Conservation (phyloP, 1,140 invertebrate species). For the Drosophila suzukii region DNA sequence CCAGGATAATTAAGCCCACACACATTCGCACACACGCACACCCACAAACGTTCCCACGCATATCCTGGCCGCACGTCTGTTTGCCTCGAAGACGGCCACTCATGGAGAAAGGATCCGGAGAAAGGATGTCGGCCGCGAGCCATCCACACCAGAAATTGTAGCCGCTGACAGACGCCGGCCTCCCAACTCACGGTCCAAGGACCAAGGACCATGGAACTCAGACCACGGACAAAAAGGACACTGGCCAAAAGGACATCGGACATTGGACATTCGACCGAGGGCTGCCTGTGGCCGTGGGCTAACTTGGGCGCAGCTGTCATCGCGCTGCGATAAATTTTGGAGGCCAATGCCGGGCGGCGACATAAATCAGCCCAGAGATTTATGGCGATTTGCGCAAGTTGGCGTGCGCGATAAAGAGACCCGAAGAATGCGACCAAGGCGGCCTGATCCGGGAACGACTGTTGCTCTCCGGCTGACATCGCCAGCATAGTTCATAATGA, state of each 20-base stretch:
- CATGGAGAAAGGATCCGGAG: constrained; percentile 8
- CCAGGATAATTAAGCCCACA: constrained; percentile 73
- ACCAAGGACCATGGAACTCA: constrained; percentile 1
- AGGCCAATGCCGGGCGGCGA: constrained; percentile 75
- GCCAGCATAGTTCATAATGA: constrained; percentile 49
- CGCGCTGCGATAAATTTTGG: constrained; percentile 76
- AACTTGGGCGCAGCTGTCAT: constrained; percentile 66
- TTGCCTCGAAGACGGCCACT: constrained; percentile 71
- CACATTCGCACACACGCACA: constrained; percentile 19
- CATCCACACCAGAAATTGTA: constrained; percentile 32
- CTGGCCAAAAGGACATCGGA: constrained; percentile 5
- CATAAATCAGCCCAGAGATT: constrained; percentile 84
- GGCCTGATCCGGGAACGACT: constrained; percentile 33
- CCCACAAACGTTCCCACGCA: constrained; percentile 14
- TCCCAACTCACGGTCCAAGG: constrained; percentile 9
- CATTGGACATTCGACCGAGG: constrained; percentile 13
- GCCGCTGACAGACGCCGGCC: constrained; percentile 34
- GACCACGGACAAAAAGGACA: constrained; percentile 17
- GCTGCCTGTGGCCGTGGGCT: constrained; percentile 43
- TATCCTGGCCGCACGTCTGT: constrained; percentile 45
- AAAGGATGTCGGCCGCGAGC: constrained; percentile 61
- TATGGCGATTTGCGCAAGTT: constrained; percentile 81
- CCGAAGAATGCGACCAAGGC: constrained; percentile 42
- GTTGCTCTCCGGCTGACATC: constrained; percentile 37
- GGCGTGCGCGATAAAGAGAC: constrained; percentile 68